Percentiles rank a stretch among this genome's conserved stretches.
Conservation (phyloP, 1,140 invertebrate genomes). For the Thaumetopoea pityocampa region DNA sequence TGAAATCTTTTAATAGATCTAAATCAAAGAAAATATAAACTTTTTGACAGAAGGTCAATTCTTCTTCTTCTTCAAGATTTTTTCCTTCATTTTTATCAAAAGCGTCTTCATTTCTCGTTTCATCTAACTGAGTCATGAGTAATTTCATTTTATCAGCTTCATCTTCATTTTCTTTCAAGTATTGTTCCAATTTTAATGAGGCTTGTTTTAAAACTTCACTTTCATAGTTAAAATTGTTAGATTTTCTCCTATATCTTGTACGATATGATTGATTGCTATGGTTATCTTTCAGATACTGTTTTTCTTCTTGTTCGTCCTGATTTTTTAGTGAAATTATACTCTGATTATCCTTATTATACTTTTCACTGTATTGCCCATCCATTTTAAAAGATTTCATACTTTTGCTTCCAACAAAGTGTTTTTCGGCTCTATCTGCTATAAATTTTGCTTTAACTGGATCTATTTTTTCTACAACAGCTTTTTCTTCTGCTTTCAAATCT, state of each 20-base stretch:
- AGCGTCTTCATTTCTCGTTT: slow-evolving; percentile 34
- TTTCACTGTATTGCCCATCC: slow-evolving; percentile 60
- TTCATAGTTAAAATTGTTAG: slow-evolving; percentile 67
- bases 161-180: slow-evolving; percentile 52
- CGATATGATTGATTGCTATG: slow-evolving; percentile 60
- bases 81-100: slow-evolving; percentile 34
- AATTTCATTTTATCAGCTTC: slow-evolving; percentile 44
- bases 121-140: slow-evolving; percentile 26
- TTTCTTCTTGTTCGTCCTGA: slow-evolving; percentile 56
- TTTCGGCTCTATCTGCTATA: slow-evolving; percentile 57
- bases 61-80: slow-evolving; percentile 40
- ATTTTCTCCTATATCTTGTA: slow-evolving; percentile 49
- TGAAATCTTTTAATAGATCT: slow-evolving; percentile 79
- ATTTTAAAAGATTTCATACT: slow-evolving; percentile 63
- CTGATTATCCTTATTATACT: slow-evolving; percentile 61
- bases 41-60: slow-evolving; percentile 70
- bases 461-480: slow-evolving; percentile 56
- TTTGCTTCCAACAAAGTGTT: slow-evolving; percentile 52
- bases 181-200: slow-evolving; percentile 68
- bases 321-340: slow-evolving; percentile 59
- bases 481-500: slow-evolving; percentile 73
- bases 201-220: slow-evolving; percentile 67
- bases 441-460: slow-evolving; percentile 56
- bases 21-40: slow-evolving; percentile 80
- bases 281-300: slow-evolving; percentile 63